Conservation (phyloP, 1,140 invertebrate species). For the Formica selysi region DNA sequence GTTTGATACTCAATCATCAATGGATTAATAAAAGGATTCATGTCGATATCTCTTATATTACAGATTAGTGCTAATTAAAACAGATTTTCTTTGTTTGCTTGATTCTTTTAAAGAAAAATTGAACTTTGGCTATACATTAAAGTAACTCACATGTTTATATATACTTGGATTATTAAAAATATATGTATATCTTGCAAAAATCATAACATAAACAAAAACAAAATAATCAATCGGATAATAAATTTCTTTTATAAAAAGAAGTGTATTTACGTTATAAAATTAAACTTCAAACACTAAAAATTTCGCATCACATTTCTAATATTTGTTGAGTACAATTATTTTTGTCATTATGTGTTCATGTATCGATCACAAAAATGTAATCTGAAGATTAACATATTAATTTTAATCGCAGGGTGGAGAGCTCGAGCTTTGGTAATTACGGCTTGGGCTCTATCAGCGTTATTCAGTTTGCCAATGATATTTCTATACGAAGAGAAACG, state of each 20-base stretch:
- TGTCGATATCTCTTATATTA: slow-evolving; percentile 28
- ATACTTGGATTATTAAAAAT: slow-evolving; percentile 21
- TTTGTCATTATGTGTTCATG: not conserved
- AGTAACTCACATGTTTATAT: not conserved
- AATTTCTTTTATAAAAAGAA: not conserved
- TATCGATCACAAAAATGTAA: not conserved
- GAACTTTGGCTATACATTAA: not conserved
- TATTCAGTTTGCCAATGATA: slow-evolving; percentile 95
- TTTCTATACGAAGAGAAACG: slow-evolving; percentile 93
- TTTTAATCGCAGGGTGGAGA: slow-evolving; percentile 90
- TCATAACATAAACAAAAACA: not conserved
- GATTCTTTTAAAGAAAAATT: not conserved
- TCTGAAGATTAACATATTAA: not conserved
- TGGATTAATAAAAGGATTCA: slow-evolving; percentile 13
- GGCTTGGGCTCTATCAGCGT: slow-evolving; percentile 93
- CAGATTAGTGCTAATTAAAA: not conserved
- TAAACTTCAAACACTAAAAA: not conserved
- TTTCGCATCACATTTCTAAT: not conserved
- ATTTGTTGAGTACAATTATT: not conserved
- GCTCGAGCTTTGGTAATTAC: slow-evolving; percentile 92
- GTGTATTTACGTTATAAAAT: not conserved
- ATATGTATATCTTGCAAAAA: not conserved
- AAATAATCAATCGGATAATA: too few species aligned
- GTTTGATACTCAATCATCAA: not conserved
- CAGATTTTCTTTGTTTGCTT: not conserved